Conservation (phyloP, 2,113 vertebrate species). For the Entomyzon cyanotis region DNA sequence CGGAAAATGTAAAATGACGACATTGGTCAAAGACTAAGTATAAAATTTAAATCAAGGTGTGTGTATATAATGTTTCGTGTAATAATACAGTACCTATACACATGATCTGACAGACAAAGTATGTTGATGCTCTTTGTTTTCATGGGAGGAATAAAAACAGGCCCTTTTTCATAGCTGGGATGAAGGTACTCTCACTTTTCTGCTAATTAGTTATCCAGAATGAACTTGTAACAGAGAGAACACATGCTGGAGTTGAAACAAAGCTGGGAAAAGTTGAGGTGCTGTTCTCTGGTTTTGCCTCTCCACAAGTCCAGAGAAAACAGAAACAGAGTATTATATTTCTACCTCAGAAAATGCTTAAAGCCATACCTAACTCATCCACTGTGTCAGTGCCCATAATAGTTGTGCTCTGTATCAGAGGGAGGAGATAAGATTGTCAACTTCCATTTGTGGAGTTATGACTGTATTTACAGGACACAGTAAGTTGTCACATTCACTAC, state of each 20-base stretch:
- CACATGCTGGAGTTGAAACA: neutral
- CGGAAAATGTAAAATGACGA: neutral
- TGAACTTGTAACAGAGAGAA: neutral
- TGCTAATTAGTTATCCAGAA: neutral
- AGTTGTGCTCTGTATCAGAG: neutral
- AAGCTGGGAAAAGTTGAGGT: neutral
- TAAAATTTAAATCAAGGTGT: neutral
- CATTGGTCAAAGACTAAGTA: neutral
- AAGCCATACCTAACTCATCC: neutral
- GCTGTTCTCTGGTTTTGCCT: neutral
- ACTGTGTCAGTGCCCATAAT: neutral
- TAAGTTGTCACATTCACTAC: neutral
- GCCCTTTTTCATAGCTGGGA: neutral
- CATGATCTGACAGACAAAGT: neutral
- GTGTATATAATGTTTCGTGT: neutral
- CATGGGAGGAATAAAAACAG: neutral
- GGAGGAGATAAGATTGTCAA: neutral
- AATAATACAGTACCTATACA: neutral
- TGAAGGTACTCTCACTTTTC: neutral
- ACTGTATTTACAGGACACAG: neutral
- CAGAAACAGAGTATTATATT: neutral
- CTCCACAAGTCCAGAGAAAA: neutral
- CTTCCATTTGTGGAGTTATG: neutral
- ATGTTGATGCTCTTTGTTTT: neutral
- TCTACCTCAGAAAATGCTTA: neutral